Evolutionary conservation across 1,140 invertebrate genomes (phyloP), one percentile per base, ranked within the genome.

Genomic region (Pinna nobilis): DNA sequence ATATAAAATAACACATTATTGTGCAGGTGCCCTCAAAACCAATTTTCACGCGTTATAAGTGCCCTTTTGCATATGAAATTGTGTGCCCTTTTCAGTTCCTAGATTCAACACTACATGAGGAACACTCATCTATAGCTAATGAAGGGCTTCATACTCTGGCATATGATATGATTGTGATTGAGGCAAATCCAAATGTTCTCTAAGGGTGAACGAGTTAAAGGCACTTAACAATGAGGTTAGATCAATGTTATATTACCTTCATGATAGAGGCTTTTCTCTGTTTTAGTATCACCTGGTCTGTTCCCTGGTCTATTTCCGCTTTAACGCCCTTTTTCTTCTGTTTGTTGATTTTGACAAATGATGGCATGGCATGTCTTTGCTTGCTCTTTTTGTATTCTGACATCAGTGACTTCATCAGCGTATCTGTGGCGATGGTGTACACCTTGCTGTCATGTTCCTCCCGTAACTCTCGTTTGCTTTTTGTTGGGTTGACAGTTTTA

Each of bases 221-320:
- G n/a, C n/a, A n/a, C n/a, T n/a, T n/a, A n/a, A n/a, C n/a, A n/a
- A n/a, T n/a, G n/a, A n/a, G n/a, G n/a, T n/a, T n/a, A n/a, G n/a
- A n/a, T n/a, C n/a, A n/a, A n/a, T n/a, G n/a, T 32, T 25, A 33
- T 33, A 9, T 18, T 1, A 94, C 94, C 91, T 96, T 96, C 65
- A 93, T 92, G 51, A 95, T 94, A 69, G 94, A 95, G 23, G 91
- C 91, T 64, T 92, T 92, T 73, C 93, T 92, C 86, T 95, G 94
- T 51, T 84, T 80, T 60, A 84, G 84, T 68, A 90, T 89, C 2
- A 88, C 78, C 23, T 28, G 55, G 28, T 67, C 50, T 35, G 39
- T 18, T 44, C 71, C 63, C 13, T 78, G 78, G 5, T 70, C 50
- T 51, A 79, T 77, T 30, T 76, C 55, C 32, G 70, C 74, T 20